phyloP scores from a whole-genome alignment of 2,888 invertebrate genomes.

The Ethmia dodecea region DNA sequence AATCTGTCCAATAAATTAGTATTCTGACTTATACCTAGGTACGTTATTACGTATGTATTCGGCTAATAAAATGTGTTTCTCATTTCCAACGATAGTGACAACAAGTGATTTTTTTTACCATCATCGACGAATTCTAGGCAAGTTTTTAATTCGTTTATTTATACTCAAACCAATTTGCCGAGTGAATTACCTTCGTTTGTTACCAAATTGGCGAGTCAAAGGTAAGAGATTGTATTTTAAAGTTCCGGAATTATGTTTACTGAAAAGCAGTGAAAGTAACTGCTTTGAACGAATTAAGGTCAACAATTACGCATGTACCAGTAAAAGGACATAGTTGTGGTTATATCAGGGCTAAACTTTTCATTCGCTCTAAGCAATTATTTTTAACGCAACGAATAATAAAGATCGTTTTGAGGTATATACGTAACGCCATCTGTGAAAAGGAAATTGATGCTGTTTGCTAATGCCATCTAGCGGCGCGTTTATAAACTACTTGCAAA shows the following conservation, averaged over 20 bases:
- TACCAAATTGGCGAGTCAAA: slow-evolving; percentile 44
- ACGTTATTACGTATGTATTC: no score
- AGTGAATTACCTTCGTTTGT: slow-evolving; percentile 49
- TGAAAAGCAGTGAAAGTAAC: slow-evolving; percentile 59
- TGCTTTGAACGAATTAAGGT: slow-evolving; percentile 43
- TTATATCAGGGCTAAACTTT: slow-evolving; percentile 16
- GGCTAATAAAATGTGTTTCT: no score
- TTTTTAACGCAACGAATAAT: slow-evolving; percentile 2
- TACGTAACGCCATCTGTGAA: slow-evolving; percentile 44
- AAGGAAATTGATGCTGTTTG: slow-evolving; percentile 1
- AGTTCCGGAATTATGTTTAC: slow-evolving; percentile 59
- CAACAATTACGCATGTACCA: slow-evolving; percentile 16
- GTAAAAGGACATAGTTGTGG: slow-evolving; percentile 33
- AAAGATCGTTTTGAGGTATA: no score
- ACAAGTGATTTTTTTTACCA: no score
- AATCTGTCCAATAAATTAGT: no score
- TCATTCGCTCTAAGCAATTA: slow-evolving; percentile 17
- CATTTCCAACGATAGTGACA: no score
- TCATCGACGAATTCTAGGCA: no score
- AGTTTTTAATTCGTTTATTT: no score
- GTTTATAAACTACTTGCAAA: background rate
- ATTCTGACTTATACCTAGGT: no score
- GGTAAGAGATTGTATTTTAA: slow-evolving; percentile 50
- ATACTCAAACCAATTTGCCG: no score
- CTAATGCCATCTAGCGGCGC: slow-evolving; percentile 24